These are phyloP conservation scores for Urocolius indicus DNA, from an alignment of 2,113 vertebrate species.

Conservation along the genomic window DNA sequence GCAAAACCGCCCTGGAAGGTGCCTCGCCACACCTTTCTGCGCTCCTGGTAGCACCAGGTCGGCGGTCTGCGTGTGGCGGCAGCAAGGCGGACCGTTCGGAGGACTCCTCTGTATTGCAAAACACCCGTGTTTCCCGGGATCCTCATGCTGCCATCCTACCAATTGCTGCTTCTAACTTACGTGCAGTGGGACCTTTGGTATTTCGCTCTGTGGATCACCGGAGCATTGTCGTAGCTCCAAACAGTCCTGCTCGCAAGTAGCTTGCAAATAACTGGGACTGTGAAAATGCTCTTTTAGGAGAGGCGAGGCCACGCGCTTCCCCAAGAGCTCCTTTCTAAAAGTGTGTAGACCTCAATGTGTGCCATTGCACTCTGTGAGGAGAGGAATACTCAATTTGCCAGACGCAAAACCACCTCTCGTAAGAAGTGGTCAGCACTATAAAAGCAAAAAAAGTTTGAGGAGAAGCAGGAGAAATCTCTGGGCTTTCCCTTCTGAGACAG, in stretches of 20 bases:
- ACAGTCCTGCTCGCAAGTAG: not conserved
- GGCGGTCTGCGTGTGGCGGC: not conserved
- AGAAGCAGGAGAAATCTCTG: not conserved
- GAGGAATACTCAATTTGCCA: not conserved
- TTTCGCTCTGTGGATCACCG: not conserved
- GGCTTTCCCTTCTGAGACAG: not conserved
- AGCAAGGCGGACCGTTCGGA: rapidly evolving
- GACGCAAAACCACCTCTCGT: not conserved
- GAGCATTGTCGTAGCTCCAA: not conserved
- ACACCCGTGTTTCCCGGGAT: not conserved
- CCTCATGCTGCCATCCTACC: rapidly evolving
- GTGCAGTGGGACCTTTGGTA: rapidly evolving
- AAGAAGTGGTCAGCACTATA: not conserved
- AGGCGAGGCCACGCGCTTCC: not conserved
- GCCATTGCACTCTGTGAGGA: rapidly evolving
- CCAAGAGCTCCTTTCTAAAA: not conserved
- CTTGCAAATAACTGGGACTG: not conserved
- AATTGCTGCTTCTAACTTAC: not conserved
- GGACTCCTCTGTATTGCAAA: rapidly evolving
- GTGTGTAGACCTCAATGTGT: rapidly evolving
- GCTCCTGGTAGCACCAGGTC: not conserved
- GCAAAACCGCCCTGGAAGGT: too few species aligned
- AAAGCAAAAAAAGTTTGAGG: not conserved
- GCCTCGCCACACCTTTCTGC: not conserved
- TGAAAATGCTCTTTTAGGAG: not conserved